A percentile compares a stretch with the other conserved stretches of the same genome.
Conservation (phyloP, 2,113 vertebrate genomes). For the Hemiscyllium ocellatum region DNA sequence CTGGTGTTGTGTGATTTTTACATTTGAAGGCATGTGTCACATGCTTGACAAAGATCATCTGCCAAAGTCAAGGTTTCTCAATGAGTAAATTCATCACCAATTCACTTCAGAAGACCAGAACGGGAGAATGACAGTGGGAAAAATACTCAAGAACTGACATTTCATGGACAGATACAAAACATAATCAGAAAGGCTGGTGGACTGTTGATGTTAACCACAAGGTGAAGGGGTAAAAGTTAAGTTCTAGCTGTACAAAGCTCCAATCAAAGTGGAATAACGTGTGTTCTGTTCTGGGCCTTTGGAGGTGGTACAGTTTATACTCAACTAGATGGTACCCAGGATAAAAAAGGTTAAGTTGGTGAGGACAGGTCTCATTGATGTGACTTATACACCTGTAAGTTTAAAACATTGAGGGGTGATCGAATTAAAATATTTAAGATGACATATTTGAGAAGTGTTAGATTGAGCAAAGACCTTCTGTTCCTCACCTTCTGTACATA, state of each 20-base stretch:
- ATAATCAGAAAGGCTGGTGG: not conserved
- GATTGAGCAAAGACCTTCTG: too few relatives aligned
- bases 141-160: slow-evolving; percentile 46
- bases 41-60: not conserved
- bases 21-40: too few relatives aligned
- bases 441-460: not conserved
- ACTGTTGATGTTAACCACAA: not conserved
- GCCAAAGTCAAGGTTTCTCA: not conserved
- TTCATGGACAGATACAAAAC: slow-evolving; percentile 43
- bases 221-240: not conserved
- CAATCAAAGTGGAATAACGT: not conserved
- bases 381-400: not conserved
- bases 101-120: not conserved
- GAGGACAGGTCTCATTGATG: not conserved
- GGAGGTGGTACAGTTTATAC: not conserved
- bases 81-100: not conserved
- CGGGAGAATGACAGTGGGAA: slow-evolving; percentile 45
- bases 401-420: not conserved
- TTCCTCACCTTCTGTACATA: too few relatives aligned
- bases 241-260: not conserved
- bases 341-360: not conserved
- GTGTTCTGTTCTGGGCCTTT: not conserved
- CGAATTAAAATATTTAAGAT: not conserved
- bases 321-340: not conserved
- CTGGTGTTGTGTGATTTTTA: too few relatives aligned